These are phyloP conservation scores for Panurus biarmicus DNA, from an alignment of 2,113 vertebrate species.

Conservation along the genomic window DNA sequence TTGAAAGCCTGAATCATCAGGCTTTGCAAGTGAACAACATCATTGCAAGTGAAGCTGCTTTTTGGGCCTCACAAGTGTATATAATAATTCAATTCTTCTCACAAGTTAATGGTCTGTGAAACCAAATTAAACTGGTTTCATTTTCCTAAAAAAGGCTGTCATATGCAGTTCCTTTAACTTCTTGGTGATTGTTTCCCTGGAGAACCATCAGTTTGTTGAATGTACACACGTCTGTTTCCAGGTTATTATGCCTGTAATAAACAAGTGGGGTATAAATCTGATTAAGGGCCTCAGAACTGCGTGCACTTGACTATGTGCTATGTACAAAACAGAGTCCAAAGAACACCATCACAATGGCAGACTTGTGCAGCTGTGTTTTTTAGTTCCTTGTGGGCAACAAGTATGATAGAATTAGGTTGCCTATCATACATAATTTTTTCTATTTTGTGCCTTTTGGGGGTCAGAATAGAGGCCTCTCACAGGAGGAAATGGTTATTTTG, in stretches of 20 bases:
- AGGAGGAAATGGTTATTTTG: neutral
- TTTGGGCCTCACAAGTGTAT: neutral
- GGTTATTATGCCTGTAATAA: neutral
- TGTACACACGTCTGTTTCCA: neutral
- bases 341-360: neutral
- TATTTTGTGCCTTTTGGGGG: neutral
- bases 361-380: neutral
- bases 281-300: neutral
- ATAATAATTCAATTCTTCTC: neutral
- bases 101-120: neutral
- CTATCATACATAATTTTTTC: neutral
- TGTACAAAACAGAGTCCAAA: neutral
- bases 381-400: neutral
- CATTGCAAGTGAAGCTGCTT: neutral
- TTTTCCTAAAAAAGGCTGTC: neutral
- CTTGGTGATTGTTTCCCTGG: neutral
- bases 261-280: neutral
- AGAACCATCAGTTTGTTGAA: neutral
- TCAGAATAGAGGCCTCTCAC: neutral
- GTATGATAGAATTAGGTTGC: neutral
- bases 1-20: neutral
- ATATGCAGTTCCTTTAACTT: neutral
- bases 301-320: neutral
- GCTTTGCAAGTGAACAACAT: no score
- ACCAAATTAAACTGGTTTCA: neutral